phyloP scores from a whole-genome alignment of 2,888 invertebrate species.

The Dryocosmus kuriphilus region DNA sequence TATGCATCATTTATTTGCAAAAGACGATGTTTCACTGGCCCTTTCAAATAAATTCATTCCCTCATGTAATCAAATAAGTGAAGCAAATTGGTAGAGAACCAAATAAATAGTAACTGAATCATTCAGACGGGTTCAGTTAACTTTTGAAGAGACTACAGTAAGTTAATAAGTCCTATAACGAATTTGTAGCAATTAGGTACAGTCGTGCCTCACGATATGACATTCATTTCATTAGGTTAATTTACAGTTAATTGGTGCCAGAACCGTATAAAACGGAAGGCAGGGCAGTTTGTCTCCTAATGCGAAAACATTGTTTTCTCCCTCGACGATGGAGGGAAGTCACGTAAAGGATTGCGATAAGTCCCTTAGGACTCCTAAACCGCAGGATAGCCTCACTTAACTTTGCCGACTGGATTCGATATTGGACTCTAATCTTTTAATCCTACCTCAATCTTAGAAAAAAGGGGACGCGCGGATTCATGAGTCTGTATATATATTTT shows the following conservation, averaged over 20 bases:
- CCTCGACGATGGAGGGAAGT: slow-evolving; percentile 55
- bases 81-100: not conserved
- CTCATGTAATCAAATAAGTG: not conserved
- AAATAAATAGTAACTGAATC: not conserved
- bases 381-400: slow-evolving; percentile 53
- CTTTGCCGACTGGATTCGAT: slow-evolving; percentile 55
- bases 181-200: slow-evolving; percentile 49
- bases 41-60: not conserved
- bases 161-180: slow-evolving; percentile 50
- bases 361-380: slow-evolving; percentile 60
- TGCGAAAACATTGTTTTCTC: slow-evolving; percentile 57
- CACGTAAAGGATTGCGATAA: slow-evolving; percentile 70
- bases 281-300: slow-evolving; percentile 62
- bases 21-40: too few relatives aligned
- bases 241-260: slow-evolving; percentile 67
- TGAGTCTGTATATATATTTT: not conserved
- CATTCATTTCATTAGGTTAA: slow-evolving; percentile 65
- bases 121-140: not conserved
- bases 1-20: too few relatives aligned
- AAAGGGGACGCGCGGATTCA: not conserved
- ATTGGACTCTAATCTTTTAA: slow-evolving; percentile 71
- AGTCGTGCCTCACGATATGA: slow-evolving; percentile 47
- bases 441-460: slow-evolving; percentile 58
- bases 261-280: slow-evolving; percentile 65
- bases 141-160: not conserved